Base-by-base conservation (phyloP, 2,888 invertebrate genomes). In the Phalangium opilio region DNA sequence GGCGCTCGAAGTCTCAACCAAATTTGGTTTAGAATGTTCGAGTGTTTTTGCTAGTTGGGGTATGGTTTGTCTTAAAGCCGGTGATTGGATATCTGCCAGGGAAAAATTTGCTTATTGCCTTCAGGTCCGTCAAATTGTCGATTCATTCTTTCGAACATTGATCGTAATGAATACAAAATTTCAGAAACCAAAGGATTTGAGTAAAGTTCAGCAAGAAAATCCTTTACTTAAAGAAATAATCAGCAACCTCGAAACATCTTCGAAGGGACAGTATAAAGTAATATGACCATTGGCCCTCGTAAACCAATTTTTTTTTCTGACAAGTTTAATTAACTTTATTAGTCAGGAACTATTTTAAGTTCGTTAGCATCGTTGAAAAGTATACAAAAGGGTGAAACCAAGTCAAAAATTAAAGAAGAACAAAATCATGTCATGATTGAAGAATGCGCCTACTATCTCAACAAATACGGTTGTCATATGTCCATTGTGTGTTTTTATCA, bases 1-100 rank as follows among this genome's bases (percentile, higher is more conserved):
- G 38, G 90, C 71, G 3, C 60, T 71, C 58, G 68, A 72, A 54
- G 79, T 91, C 39, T 86, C 87, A 2, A 82, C 87, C 0, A 90
- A 90, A 67, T 81, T 79, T 50, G 87, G 87, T 0, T 68, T 85
- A 15, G 78, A 86, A 15, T 45, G 46, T 10, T 74, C 75, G 38
- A 72, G 83, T 36, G 84, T 90, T 0, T 79, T 89, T 73, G 82
- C 81, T 0, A 82, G 84, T 0, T 87, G 89, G 83, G 90, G 89
- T 0, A 78, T 86, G 61, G 79, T 82, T 12, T 83, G 79, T 54
- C 67, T 86, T 3, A 79, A 77, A 58, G 81, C 81, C 0, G 85
- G 87, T 0, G 79, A 83, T 61, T 81, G 81, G 61, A 73, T 75
- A 47, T 75, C 77, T 41, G 89, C 89, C 21, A 68, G 83, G 15